phyloP scores from a whole-genome alignment of 2,888 invertebrate species.

The Craniophora ligustri region DNA sequence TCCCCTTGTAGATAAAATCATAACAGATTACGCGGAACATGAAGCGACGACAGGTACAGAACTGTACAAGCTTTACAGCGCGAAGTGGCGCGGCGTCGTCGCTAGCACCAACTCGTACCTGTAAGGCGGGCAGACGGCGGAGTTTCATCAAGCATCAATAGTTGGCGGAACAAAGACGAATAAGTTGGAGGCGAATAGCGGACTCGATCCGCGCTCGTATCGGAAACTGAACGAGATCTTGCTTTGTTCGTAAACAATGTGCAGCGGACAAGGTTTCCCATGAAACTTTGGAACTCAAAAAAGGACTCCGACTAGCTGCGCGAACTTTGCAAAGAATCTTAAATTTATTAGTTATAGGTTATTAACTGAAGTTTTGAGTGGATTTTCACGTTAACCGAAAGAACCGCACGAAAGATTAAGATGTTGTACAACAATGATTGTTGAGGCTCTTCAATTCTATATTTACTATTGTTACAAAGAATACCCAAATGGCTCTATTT shows the following conservation, averaged over 20 bases:
- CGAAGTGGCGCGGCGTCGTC: conserved; percentile 3
- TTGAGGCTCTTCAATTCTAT: conserved; percentile 4
- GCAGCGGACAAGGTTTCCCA: conserved; percentile 72
- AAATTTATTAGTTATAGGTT: conserved; percentile 49
- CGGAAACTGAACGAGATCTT: conserved; percentile 70
- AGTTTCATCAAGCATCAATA: conserved; percentile 79
- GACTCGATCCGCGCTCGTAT: conserved; percentile 71
- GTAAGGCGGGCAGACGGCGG: conserved; percentile 62
- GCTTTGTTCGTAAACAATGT: conserved; percentile 85
- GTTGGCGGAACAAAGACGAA: conserved; percentile 78
- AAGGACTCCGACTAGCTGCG: conserved; percentile 57
- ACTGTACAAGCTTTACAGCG: conserved; percentile 15
- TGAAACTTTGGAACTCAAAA: conserved; percentile 77
- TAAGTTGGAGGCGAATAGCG: conserved; percentile 74
- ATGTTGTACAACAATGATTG: conserved; percentile 23
- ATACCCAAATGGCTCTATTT: too few species aligned
- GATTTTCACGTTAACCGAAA: conserved; percentile 38
- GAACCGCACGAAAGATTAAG: conserved; percentile 13
- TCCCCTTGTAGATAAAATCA: conserved; percentile 3
- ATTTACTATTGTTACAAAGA: too few species aligned
- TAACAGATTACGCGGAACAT: conserved; percentile 18
- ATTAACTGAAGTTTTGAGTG: conserved; percentile 49
- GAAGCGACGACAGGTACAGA: conserved; percentile 20
- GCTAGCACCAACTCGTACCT: conserved; percentile 47
- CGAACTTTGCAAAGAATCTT: conserved; percentile 45